Evolutionary conservation across 2,113 vertebrate species (phyloP).

Genomic region (Sinosuthora webbiana): DNA sequence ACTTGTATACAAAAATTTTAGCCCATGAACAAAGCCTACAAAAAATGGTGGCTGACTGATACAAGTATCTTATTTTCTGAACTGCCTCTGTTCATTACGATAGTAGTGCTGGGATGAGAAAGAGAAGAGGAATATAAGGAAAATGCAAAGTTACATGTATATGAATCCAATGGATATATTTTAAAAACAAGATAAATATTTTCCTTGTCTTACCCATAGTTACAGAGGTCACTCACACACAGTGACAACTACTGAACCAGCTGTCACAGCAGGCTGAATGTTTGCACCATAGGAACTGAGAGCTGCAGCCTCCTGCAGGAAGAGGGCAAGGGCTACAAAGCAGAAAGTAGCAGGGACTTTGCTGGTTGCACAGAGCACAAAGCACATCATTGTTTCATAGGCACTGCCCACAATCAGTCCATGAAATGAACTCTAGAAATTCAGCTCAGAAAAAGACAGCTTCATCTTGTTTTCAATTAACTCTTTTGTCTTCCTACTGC

Average conservation of each 20-base stretch:
- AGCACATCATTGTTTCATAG: background rate
- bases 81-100: background rate
- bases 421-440: background rate
- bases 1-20: background rate
- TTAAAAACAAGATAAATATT: background rate
- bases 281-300: background rate
- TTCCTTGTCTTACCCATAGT: background rate
- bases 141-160: background rate
- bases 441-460: background rate
- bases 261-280: background rate
- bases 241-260: background rate
- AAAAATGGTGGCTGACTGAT: background rate
- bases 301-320: background rate
- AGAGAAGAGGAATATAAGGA: background rate
- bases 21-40: background rate
- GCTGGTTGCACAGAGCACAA: background rate
- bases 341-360: background rate
- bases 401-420: background rate
- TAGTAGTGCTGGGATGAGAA: background rate
- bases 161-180: background rate
- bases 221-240: background rate
- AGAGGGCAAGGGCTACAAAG: fast-evolving
- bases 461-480: background rate
- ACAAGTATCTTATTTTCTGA: background rate
- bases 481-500: background rate